Percentiles rank a stretch among this genome's conserved stretches.
Evolutionary conservation across 2,113 vertebrate species (phyloP).

Genomic region (Daphoenositta chrysoptera): DNA sequence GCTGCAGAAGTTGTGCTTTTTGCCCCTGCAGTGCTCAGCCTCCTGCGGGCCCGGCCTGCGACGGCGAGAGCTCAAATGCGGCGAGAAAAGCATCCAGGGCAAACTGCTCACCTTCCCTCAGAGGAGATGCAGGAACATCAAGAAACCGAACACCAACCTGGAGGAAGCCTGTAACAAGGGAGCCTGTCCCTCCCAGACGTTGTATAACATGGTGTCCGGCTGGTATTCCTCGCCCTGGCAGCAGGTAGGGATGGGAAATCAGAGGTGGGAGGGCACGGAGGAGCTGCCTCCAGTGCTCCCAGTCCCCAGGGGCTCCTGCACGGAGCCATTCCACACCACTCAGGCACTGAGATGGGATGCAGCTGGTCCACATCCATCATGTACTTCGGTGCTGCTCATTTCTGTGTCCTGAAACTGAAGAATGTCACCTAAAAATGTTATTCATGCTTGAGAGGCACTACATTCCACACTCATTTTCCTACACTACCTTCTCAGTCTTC

Average conservation of each 20-base stretch:
- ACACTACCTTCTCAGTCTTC: not conserved
- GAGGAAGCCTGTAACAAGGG: conserved; percentile 82
- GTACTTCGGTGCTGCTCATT: not conserved
- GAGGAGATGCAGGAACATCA: conserved; percentile 87
- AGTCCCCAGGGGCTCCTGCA: not conserved
- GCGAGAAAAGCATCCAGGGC: conserved; percentile 81
- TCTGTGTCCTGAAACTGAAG: not conserved
- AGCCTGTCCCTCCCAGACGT: conserved; percentile 68
- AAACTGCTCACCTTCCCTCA: conserved; percentile 82
- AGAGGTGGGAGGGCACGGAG: not conserved
- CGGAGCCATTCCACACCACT: not conserved
- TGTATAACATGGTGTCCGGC: conserved; percentile 64
- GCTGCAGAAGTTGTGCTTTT: not conserved
- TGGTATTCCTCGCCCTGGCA: conserved; percentile 96
- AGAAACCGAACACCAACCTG: conserved; percentile 79
- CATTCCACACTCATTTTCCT: not conserved
- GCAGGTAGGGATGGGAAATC: conserved; percentile 74
- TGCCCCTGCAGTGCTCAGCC: conserved; percentile 81
- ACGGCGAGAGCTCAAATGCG: conserved; percentile 84
- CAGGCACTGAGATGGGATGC: not conserved
- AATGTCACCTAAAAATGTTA: not conserved
- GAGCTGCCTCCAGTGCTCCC: not conserved
- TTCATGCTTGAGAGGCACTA: not conserved
- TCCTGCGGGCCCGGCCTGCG: conserved; percentile 85
- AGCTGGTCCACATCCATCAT: not conserved